These are phyloP conservation scores for Phataginus tricuspis DNA, from an alignment of 2,797 vertebrate species.

Conservation along the genomic window DNA sequence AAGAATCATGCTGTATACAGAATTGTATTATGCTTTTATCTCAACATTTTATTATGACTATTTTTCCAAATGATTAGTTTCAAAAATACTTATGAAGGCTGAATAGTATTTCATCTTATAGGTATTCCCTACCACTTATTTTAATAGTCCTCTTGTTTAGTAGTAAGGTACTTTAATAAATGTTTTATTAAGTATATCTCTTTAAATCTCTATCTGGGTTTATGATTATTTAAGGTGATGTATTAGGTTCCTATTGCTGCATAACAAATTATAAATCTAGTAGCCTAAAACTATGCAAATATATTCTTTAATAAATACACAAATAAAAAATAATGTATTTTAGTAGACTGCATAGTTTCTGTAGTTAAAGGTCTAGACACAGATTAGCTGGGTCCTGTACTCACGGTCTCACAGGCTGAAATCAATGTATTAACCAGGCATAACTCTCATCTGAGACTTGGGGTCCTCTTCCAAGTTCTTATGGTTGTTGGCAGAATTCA, in stretches of 20 bases:
- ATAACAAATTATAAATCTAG: background rate
- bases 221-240: background rate
- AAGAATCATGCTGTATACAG: background rate
- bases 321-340: too few relatives aligned
- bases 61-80: slow-evolving; percentile 25
- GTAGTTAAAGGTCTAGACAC: background rate
- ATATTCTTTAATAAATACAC: background rate
- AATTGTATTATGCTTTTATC: background rate
- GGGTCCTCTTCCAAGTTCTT: background rate
- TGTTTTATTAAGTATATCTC: background rate
- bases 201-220: background rate
- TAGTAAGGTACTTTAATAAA: background rate
- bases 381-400: background rate
- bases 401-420: background rate
- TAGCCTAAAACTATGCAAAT: background rate
- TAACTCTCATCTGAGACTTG: background rate
- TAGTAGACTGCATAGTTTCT: background rate
- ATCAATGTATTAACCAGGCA: background rate
- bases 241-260: background rate
- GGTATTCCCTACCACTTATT: background rate
- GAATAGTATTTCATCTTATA: background rate
- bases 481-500: background rate
- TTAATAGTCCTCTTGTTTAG: background rate
- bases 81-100: background rate
- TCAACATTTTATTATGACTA: slow-evolving; percentile 10